Evolutionary conservation across 2,113 vertebrate species (phyloP).

Genomic region (Melanostigma gelatinosum): DNA sequence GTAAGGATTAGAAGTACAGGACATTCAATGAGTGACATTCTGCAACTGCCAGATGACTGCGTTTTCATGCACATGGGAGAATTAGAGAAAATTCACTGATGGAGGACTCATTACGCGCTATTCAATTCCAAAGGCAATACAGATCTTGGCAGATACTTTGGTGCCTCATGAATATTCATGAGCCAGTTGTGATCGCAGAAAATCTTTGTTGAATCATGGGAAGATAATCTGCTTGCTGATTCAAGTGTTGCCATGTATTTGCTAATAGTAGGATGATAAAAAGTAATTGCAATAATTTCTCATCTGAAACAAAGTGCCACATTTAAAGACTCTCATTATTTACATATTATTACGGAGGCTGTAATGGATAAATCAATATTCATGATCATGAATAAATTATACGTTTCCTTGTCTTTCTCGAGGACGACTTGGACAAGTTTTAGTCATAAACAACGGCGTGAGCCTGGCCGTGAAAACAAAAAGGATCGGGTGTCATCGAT

Average conservation of each 20-base stretch:
- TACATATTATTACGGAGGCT: constrained; percentile 59
- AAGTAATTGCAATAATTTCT: constrained; percentile 70
- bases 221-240: constrained; percentile 70
- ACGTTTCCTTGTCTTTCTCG: constrained; percentile 21
- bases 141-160: constrained; percentile 65
- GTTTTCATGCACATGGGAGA: constrained; percentile 50
- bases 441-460: constrained; percentile 21
- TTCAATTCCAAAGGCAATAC: constrained; percentile 73
- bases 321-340: constrained; percentile 67
- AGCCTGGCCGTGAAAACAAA: background rate
- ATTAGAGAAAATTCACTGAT: constrained; percentile 63
- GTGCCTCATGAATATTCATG: constrained; percentile 74
- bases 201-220: constrained; percentile 68
- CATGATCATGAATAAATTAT: constrained; percentile 70
- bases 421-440: constrained; percentile 47
- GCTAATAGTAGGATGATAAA: constrained; percentile 60
- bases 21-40: constrained; percentile 48
- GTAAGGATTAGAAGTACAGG: constrained; percentile 45
- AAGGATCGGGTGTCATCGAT: background rate
- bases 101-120: constrained; percentile 66
- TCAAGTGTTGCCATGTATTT: constrained; percentile 66
- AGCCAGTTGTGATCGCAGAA: constrained; percentile 66
- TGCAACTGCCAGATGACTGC: constrained; percentile 54
- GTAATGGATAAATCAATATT: constrained; percentile 71
- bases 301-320: constrained; percentile 61